Conservation (phyloP, 2,888 invertebrate species). For the Agriotes lineatus region DNA sequence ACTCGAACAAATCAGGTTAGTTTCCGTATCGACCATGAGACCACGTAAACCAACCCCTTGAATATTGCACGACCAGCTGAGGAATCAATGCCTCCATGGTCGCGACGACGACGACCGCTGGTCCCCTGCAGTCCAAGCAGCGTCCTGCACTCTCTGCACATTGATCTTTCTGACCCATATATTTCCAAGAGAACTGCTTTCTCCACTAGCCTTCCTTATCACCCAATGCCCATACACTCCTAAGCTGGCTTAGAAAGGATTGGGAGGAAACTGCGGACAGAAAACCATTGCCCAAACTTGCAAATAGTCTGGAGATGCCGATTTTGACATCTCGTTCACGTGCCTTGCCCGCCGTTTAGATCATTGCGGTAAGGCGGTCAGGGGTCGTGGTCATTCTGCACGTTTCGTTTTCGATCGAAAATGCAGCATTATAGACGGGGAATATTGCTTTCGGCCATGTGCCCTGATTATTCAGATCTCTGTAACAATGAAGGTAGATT, state of each 20-base stretch:
- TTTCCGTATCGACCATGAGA: conserved; percentile 42
- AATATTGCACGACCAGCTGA: conserved; percentile 15
- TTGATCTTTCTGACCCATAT: conserved; percentile 58
- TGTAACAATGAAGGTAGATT: not conserved
- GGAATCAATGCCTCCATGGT: conserved; percentile 14
- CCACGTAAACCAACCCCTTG: conserved; percentile 28
- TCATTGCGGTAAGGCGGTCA: conserved; percentile 33
- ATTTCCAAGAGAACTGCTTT: conserved; percentile 29
- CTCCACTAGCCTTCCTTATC: not conserved
- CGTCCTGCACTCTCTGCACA: conserved; percentile 47
- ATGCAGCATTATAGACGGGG: not conserved
- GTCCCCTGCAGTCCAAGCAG: conserved; percentile 31
- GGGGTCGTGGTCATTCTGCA: not conserved
- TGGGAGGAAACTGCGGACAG: no score
- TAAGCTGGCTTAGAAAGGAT: no score
- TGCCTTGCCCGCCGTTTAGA: conserved; percentile 28
- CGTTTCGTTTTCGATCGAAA: not conserved
- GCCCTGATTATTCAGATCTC: conserved; percentile 2
- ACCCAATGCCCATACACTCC: not conserved
- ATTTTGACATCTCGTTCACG: conserved; percentile 33
- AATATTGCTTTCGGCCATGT: conserved; percentile 1
- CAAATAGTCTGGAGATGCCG: not conserved
- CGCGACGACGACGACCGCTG: not conserved
- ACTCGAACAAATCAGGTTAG: conserved; percentile 65
- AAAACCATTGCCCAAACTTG: not conserved